Evolutionary conservation across 2,113 vertebrate genomes (phyloP), one percentile per base, ranked within the genome.

Genomic region (Pyxicephalus adspersus): DNA sequence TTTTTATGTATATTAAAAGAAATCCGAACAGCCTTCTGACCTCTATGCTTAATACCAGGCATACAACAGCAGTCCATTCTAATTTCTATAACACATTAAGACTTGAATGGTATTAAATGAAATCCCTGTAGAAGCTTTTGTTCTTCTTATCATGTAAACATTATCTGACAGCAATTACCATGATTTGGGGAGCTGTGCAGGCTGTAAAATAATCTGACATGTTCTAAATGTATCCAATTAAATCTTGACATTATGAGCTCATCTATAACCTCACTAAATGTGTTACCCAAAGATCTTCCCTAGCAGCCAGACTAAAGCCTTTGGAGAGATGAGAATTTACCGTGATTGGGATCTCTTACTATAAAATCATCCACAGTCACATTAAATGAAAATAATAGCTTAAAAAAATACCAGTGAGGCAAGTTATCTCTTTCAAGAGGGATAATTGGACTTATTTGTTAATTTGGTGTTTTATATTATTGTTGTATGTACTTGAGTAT

Each of bases 191-290:
- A 50, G 54, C 45, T 52, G 25, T 17, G 22, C 8, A 26, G 51
- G 74, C 60, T 64, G 74, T 22, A 64, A 31, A 23, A 52, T 64
- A 64, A 76, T 76, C 34, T 64, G 38, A 76, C 61, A 61, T 63
- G 45, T 66, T 34, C 7, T 77, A 55, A 66, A 65, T 77, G 63
- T 77, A 34, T 55, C 23, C 76, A 77, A 77, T 77, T 77, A 77
- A 64, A 54, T 52, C 28, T 15, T 66, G 76, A 54, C 28, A 65
- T 29, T 72, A 55, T 72, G 31, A 77, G 60, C 61, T 54, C 61
- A 54, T 77, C 45, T 20, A 50, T 66, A 66, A 77, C 76, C 74
- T 45, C 45, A 22, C 50, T 55, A 65, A 23, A 66, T 17, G 13
- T n/a, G 38, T 45, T 20, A 64, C 50, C 63, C 20, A 22, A 28